A percentile compares a stretch with the other conserved stretches of the same genome.
Evolutionary conservation across 1,140 invertebrate species (phyloP).

Genomic region (Gryllus bimaculatus): DNA sequence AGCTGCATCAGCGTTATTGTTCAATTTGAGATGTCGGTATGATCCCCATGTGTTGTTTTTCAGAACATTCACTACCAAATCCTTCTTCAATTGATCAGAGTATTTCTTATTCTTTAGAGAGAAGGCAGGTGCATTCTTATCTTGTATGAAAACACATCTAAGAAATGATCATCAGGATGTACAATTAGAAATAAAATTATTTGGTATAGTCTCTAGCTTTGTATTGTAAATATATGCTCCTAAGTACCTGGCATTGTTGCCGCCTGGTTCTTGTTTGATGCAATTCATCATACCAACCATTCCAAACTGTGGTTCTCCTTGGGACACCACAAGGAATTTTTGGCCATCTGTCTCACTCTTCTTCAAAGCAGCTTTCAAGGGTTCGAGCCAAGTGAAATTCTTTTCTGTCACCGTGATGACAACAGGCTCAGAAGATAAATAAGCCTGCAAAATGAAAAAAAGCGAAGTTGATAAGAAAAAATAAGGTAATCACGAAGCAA

Average conservation of each 20-base stretch:
- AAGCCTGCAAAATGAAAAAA: slow-evolving; percentile 3
- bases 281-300: slow-evolving; percentile 84
- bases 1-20: slow-evolving; percentile 45
- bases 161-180: background rate
- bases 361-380: slow-evolving; percentile 58
- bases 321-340: slow-evolving; percentile 60
- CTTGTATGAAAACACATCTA: slow-evolving; percentile 54
- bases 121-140: slow-evolving; percentile 51
- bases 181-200: background rate
- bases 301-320: slow-evolving; percentile 59
- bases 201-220: background rate
- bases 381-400: slow-evolving; percentile 71
- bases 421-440: slow-evolving; percentile 31
- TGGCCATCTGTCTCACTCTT: slow-evolving; percentile 44
- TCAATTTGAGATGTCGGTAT: slow-evolving; percentile 65
- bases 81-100: slow-evolving; percentile 54
- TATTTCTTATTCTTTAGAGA: slow-evolving; percentile 45
- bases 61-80: slow-evolving; percentile 75
- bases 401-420: slow-evolving; percentile 54
- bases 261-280: slow-evolving; percentile 72
- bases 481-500: background rate
- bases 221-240: background rate
- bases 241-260: slow-evolving; percentile 50
- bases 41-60: slow-evolving; percentile 73
- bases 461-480: background rate